phyloP scores from a whole-genome alignment of 2,113 vertebrate genomes.

The Pituophis catenifer region DNA sequence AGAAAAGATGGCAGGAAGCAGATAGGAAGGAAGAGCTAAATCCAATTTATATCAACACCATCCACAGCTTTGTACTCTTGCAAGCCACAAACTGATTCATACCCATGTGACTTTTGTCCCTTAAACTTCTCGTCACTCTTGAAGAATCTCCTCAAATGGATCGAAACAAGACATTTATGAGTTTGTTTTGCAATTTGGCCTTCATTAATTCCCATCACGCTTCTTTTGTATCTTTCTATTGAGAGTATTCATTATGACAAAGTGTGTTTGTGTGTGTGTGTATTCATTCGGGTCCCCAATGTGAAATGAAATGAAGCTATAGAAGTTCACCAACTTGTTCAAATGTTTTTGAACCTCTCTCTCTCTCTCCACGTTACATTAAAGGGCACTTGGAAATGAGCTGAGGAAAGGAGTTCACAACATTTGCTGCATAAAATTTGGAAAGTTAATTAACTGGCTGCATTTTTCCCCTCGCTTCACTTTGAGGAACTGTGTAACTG shows the following conservation, averaged over 20 bases:
- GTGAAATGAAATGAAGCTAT: not conserved
- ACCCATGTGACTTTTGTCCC: not conserved
- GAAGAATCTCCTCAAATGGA: not conserved
- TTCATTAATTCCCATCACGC: not conserved
- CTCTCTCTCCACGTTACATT: slow-evolving; percentile 28
- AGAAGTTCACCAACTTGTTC: slow-evolving; percentile 20
- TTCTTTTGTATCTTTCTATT: not conserved
- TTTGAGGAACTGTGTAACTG: slow-evolving; percentile 39
- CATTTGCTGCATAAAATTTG: slow-evolving; percentile 67
- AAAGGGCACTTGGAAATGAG: slow-evolving; percentile 49
- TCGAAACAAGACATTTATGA: not conserved
- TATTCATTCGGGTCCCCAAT: not conserved
- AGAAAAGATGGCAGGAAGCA: not conserved
- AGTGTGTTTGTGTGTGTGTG: not conserved
- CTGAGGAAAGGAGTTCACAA: slow-evolving; percentile 42
- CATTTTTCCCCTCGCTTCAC: slow-evolving; percentile 52
- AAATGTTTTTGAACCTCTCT: slow-evolving; percentile 45
- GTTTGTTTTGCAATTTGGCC: not conserved
- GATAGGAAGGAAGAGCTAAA: not conserved
- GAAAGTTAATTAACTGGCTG: slow-evolving; percentile 61
- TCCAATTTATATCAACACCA: not conserved
- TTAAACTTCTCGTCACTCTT: not conserved
- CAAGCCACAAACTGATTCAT: not conserved
- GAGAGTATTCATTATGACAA: not conserved
- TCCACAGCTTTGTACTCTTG: not conserved